Evolutionary conservation across 2,797 vertebrate genomes (phyloP).

Genomic region (Vespertilio murinus): DNA sequence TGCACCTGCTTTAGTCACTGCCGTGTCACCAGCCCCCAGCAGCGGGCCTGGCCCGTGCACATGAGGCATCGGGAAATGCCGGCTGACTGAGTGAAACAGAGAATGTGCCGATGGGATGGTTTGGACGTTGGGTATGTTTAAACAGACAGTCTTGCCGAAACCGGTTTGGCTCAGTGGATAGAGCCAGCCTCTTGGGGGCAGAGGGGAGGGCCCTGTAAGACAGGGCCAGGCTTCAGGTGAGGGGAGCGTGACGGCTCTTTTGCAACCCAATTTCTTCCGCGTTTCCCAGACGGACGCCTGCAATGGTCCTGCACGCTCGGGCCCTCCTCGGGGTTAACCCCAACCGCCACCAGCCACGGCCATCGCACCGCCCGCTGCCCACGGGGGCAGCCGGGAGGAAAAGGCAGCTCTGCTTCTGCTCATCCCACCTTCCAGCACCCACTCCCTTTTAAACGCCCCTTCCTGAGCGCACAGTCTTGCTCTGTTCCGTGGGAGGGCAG

Average conservation of each 20-base stretch:
- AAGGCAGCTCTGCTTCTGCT: not conserved
- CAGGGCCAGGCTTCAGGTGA: not conserved
- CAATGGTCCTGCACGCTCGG: not conserved
- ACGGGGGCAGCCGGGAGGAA: not conserved
- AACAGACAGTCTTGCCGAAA: not conserved
- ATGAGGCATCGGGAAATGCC: not conserved
- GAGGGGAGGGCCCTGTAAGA: not conserved
- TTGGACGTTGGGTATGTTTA: not conserved
- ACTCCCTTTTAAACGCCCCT: not conserved
- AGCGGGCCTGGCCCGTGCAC: not conserved
- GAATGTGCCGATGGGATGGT: not conserved
- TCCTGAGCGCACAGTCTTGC: not conserved
- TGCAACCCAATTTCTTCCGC: not conserved
- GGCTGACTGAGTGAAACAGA: not conserved
- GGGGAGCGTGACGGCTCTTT: rapidly evolving
- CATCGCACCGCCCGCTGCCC: not conserved
- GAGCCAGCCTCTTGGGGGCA: not conserved
- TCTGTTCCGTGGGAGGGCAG: not conserved
- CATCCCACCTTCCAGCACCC: not conserved
- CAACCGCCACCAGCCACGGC: not conserved
- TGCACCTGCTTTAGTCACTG: rapidly evolving
- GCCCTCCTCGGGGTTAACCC: rapidly evolving
- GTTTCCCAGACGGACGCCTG: not conserved
- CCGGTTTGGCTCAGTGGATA: no score
- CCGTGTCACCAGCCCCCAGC: not conserved